phyloP scores from a whole-genome alignment of 2,888 invertebrate genomes.

The Pristionchus exspectatus region DNA sequence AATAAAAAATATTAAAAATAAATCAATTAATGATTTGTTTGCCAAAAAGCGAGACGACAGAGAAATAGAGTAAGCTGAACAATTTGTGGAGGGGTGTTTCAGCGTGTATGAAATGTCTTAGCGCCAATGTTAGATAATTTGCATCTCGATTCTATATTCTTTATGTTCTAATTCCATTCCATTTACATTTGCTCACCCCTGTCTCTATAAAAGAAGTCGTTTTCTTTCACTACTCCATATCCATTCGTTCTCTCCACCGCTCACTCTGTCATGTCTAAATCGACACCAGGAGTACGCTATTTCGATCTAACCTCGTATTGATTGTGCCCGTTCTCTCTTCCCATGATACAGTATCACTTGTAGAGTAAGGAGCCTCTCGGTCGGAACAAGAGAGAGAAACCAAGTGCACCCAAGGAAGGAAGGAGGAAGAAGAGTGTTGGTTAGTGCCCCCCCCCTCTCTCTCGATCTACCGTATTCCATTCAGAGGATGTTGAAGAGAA shows the following conservation, averaged over 20 bases:
- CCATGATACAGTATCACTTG: background rate
- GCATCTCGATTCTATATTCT: no score
- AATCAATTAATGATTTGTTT: no score
- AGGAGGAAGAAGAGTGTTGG: constrained; percentile 31
- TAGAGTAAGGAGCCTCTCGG: constrained; percentile 9
- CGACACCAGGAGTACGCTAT: background rate
- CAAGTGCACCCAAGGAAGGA: background rate
- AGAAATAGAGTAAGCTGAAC: no score
- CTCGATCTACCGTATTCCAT: background rate
- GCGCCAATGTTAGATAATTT: background rate
- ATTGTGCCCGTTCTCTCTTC: background rate
- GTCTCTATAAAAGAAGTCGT: background rate
- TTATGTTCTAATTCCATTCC: background rate
- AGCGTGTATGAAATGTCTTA: background rate
- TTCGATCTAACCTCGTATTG: background rate
- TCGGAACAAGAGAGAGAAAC: constrained; percentile 17
- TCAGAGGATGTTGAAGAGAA: background rate
- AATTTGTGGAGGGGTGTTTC: no score
- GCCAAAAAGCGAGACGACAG: no score
- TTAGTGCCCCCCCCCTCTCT: background rate
- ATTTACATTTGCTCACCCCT: background rate
- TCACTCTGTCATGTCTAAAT: background rate
- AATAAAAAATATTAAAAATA: no score
- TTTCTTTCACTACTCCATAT: background rate
- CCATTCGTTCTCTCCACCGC: background rate